Percentiles rank a stretch among this genome's conserved stretches.
Evolutionary conservation across 2,113 vertebrate species (phyloP).

Genomic region (Festucalex cinctus): DNA sequence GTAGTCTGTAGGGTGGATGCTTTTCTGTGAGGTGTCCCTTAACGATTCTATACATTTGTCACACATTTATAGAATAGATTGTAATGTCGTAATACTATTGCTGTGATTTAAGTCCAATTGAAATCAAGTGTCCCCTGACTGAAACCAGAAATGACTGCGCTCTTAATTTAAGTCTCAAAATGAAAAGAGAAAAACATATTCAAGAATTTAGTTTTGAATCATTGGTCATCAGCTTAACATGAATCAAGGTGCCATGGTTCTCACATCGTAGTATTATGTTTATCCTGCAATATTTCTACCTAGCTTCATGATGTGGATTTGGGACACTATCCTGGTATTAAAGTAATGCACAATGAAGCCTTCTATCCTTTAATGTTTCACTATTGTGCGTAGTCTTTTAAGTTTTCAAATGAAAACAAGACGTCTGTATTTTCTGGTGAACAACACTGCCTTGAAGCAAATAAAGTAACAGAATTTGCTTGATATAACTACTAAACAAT

Average conservation of each 20-base stretch:
- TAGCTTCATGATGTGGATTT: background rate
- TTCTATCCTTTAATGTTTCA: background rate
- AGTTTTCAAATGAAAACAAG: background rate
- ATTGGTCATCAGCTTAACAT: background rate
- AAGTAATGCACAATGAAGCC: background rate
- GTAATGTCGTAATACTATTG: too few species aligned
- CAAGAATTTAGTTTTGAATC: background rate
- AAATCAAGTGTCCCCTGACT: background rate
- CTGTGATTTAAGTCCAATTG: too few species aligned
- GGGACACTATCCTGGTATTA: background rate
- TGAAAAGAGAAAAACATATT: background rate
- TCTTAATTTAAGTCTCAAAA: background rate
- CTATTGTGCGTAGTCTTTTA: background rate
- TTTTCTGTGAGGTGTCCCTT: background rate
- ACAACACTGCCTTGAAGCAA: background rate
- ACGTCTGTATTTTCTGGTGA: background rate
- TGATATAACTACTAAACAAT: background rate
- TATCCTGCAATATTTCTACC: background rate
- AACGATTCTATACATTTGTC: background rate
- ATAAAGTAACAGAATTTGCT: background rate
- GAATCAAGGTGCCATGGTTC: background rate
- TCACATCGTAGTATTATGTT: background rate
- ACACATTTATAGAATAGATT: too few species aligned
- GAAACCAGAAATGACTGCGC: background rate
- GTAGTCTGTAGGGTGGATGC: background rate